Conservation (phyloP, 2,888 invertebrate genomes). For the Eucera pruinosa region DNA sequence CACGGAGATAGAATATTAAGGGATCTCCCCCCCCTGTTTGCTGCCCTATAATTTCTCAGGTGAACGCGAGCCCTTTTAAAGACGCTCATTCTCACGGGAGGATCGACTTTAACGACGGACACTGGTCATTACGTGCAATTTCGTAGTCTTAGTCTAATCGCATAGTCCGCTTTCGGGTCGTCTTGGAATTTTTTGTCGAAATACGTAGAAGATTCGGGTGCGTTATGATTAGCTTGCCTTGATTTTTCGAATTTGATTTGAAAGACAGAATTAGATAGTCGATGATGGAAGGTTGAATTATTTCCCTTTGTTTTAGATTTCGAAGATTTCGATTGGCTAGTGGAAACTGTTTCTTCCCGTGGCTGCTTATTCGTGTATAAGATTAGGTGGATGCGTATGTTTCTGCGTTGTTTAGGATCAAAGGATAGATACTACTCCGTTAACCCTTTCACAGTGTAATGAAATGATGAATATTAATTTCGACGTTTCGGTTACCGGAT, state of each 20-base stretch:
- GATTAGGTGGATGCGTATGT: no score
- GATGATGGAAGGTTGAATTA: no score
- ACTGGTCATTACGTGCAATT: constrained; percentile 58
- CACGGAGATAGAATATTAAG: constrained; percentile 72
- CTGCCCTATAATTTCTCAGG: constrained; percentile 64
- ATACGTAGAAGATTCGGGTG: not conserved
- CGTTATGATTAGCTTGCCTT: not conserved
- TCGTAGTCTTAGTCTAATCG: constrained; percentile 44
- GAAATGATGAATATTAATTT: no score
- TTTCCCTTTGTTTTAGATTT: no score
- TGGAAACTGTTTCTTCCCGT: no score
- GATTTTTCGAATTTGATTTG: not conserved
- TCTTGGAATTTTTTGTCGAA: not conserved
- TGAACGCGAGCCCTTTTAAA: constrained; percentile 50
- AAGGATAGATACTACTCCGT: no score
- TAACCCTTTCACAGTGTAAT: no score
- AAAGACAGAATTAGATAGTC: no score
- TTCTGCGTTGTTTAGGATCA: no score
- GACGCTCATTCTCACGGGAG: constrained; percentile 64
- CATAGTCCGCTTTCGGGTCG: not conserved
- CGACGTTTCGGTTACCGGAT: no score
- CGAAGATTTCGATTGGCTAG: no score
- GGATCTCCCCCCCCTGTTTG: constrained; percentile 33
- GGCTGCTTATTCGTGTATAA: no score
- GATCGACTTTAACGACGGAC: constrained; percentile 54